Percentiles rank a stretch among this genome's conserved stretches.
Evolutionary conservation across 2,888 invertebrate species (phyloP).

Genomic region (Chirona hameri): DNA sequence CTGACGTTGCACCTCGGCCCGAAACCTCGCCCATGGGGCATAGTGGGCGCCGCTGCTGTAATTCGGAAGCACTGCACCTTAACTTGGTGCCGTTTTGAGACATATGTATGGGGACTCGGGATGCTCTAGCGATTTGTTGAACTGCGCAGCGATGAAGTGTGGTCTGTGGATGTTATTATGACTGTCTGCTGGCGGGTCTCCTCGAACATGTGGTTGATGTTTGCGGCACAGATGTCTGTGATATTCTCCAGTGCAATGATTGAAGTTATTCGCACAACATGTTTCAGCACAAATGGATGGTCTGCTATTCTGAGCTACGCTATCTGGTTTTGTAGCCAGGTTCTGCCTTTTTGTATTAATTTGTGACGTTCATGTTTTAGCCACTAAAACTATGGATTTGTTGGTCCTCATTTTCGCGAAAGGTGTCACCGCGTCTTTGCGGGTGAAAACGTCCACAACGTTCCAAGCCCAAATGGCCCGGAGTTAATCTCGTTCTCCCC

Average conservation of each 20-base stretch:
- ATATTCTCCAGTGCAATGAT: background rate
- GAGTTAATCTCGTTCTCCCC: too few species aligned
- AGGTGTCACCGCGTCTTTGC: too few species aligned
- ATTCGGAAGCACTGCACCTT: background rate
- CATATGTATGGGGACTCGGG: background rate
- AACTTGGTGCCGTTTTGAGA: background rate
- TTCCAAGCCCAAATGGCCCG: too few species aligned
- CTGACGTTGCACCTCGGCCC: too few species aligned
- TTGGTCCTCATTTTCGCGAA: background rate
- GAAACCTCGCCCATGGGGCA: too few species aligned
- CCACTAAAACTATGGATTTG: background rate
- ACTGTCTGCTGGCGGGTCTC: background rate
- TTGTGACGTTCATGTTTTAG: background rate
- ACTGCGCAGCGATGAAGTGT: background rate
- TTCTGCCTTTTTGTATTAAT: background rate
- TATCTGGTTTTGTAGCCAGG: background rate
- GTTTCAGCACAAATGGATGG: background rate
- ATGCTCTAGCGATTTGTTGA: background rate
- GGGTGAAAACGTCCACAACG: too few species aligned
- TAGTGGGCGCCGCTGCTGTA: too few species aligned
- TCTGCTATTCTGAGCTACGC: background rate
- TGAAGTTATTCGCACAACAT: background rate
- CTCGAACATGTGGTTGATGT: background rate
- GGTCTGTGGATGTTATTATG: background rate
- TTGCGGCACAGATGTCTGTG: slow-evolving; percentile 12